phyloP scores from a whole-genome alignment of 1,140 invertebrate genomes.

The Cotesia chilonis region DNA sequence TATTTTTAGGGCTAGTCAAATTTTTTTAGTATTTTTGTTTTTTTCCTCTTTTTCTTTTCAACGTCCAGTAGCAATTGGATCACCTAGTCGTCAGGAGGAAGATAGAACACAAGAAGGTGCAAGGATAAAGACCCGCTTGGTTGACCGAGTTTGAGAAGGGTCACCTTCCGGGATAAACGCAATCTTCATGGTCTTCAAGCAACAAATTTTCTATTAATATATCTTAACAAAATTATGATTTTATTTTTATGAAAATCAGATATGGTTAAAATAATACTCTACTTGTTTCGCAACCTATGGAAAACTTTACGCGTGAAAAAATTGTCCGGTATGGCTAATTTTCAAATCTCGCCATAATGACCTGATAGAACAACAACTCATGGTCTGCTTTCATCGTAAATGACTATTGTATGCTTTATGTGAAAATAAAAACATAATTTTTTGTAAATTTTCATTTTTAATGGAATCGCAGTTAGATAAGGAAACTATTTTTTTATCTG shows the following conservation, averaged over 20 bases:
- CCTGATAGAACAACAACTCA: too few relatives aligned
- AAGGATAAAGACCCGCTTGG: conserved; percentile 29
- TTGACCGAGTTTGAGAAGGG: conserved; percentile 42
- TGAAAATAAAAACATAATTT: too few relatives aligned
- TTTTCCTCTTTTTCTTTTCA: neutral
- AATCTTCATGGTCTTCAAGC: neutral
- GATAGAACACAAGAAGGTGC: conserved; percentile 34
- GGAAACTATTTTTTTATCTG: too few relatives aligned
- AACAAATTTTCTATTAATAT: conserved; percentile 6
- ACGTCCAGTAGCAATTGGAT: conserved; percentile 10
- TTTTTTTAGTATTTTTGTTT: conserved; percentile 31
- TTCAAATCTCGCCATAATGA: too few relatives aligned
- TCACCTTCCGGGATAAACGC: conserved; percentile 19
- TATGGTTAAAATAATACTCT: neutral
- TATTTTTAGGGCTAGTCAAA: conserved; percentile 32
- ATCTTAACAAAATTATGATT: neutral
- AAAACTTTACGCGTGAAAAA: too few relatives aligned
- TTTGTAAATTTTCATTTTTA: too few relatives aligned
- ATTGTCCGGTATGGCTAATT: too few relatives aligned
- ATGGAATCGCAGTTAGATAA: too few relatives aligned
- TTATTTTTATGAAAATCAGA: conserved; percentile 2
- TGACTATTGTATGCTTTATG: too few relatives aligned
- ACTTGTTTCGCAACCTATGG: too few relatives aligned
- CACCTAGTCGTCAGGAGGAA: conserved; percentile 19
- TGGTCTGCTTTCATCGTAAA: too few relatives aligned